A percentile compares a stretch with the other conserved stretches of the same genome.
Conservation (phyloP, 2,888 invertebrate species). For the Xanthorhoe designata region DNA sequence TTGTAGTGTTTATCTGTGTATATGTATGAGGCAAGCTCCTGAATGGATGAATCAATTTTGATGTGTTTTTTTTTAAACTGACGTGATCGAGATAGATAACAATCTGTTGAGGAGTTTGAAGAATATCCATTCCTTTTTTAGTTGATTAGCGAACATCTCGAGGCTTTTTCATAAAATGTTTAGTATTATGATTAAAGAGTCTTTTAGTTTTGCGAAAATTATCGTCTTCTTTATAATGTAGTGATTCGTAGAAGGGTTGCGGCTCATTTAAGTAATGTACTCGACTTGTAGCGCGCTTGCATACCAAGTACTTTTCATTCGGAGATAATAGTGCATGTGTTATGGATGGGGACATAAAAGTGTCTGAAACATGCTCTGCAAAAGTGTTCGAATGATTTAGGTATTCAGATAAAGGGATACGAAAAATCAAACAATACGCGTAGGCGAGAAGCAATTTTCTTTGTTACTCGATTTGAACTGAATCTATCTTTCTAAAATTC, state of each 20-base stretch:
- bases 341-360: constrained; percentile 32
- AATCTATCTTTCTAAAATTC: too few species aligned
- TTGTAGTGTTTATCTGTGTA: too few species aligned
- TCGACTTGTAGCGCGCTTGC: constrained; percentile 31
- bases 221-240: not conserved
- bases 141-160: too few species aligned
- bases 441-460: not conserved
- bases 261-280: constrained; percentile 46
- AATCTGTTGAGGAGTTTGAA: too few species aligned
- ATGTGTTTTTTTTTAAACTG: too few species aligned
- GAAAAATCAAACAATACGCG: constrained; percentile 4
- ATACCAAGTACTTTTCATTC: constrained; percentile 33
- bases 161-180: too few species aligned
- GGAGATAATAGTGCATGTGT: constrained; percentile 33
- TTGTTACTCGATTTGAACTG: not conserved
- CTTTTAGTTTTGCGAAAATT: too few species aligned
- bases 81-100: too few species aligned
- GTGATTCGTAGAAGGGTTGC: constrained; percentile 28
- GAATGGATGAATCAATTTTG: too few species aligned
- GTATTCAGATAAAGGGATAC: not conserved
- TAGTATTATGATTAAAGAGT: too few species aligned
- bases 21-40: too few species aligned
- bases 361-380: constrained; percentile 29
- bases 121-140: too few species aligned
- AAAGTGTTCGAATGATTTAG: constrained; percentile 29